phyloP scores from a whole-genome alignment of 2,797 vertebrate genomes.

The Chanos chanos region DNA sequence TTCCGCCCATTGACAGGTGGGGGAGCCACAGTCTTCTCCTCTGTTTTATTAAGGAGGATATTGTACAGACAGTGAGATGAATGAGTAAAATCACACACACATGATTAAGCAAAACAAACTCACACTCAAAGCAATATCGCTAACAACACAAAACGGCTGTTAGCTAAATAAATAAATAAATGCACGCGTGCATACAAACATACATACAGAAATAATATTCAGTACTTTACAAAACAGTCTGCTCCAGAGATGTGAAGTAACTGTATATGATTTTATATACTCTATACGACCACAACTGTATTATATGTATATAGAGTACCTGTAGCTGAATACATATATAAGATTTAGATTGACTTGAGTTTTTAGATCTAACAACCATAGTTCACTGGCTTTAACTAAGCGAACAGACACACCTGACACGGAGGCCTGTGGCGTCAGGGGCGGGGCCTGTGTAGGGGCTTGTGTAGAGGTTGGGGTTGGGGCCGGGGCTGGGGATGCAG shows the following conservation, averaged over 20 bases:
- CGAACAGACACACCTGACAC: slow-evolving; percentile 60
- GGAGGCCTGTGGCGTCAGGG: slow-evolving; percentile 47
- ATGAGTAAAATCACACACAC: neutral
- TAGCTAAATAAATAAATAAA: too few species aligned
- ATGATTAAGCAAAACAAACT: slow-evolving; percentile 14
- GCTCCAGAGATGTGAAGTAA: neutral
- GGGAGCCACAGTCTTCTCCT: slow-evolving; percentile 74
- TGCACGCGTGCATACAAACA: slow-evolving; percentile 21
- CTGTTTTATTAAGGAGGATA: slow-evolving; percentile 59
- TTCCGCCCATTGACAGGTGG: slow-evolving; percentile 85
- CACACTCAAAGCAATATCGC: neutral
- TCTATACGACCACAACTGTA: too few species aligned
- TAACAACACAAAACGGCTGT: too few species aligned
- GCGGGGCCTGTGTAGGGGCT: neutral
- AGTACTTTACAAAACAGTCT: neutral
- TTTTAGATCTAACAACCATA: too few species aligned
- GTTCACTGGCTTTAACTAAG: neutral
- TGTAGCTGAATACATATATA: too few species aligned
- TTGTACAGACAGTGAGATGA: neutral
- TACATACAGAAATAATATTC: neutral
- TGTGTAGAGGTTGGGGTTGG: neutral
- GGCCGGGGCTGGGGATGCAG: neutral
- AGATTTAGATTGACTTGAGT: too few species aligned
- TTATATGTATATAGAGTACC: too few species aligned
- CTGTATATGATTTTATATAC: too few species aligned